Percentiles rank a stretch among this genome's conserved stretches.
Conservation (phyloP, 2,888 invertebrate genomes). For the Nycteola revayana region DNA sequence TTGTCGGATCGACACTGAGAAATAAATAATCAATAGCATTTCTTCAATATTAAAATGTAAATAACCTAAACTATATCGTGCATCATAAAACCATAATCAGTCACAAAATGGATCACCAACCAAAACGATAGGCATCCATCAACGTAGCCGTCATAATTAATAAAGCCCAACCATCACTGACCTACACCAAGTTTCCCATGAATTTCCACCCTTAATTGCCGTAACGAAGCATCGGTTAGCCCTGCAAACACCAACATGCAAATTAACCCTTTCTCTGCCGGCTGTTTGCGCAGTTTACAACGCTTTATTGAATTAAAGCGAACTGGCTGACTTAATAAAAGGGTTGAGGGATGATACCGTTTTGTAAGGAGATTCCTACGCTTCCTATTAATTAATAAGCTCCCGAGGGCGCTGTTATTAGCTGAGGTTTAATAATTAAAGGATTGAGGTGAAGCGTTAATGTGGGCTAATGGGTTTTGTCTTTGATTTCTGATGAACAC, state of each 20-base stretch:
- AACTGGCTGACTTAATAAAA: constrained; percentile 48
- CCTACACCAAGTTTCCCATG: constrained; percentile 75
- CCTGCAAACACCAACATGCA: constrained; percentile 75
- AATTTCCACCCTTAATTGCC: constrained; percentile 74
- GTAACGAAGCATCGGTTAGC: constrained; percentile 79
- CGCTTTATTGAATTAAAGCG: constrained; percentile 77
- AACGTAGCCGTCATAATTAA: constrained; percentile 17
- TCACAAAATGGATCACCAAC: too few species aligned
- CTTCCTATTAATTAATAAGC: constrained; percentile 70
- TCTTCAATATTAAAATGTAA: too few species aligned
- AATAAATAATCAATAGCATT: too few species aligned
- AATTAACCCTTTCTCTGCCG: constrained; percentile 78
- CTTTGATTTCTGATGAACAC: constrained; percentile 23
- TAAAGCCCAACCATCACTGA: constrained; percentile 45
- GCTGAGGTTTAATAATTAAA: constrained; percentile 60
- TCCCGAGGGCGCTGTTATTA: constrained; percentile 64
- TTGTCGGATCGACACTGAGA: too few species aligned
- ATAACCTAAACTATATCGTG: too few species aligned
- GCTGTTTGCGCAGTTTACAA: constrained; percentile 72
- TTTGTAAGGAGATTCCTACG: constrained; percentile 60
- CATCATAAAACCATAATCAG: too few species aligned
- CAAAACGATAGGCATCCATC: too few species aligned
- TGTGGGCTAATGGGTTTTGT: constrained; percentile 38
- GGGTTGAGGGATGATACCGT: constrained; percentile 72
- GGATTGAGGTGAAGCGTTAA: constrained; percentile 54